These are phyloP conservation scores for Tiaroga cobitis DNA, from an alignment of 2,797 vertebrate genomes.

Conservation along the genomic window DNA sequence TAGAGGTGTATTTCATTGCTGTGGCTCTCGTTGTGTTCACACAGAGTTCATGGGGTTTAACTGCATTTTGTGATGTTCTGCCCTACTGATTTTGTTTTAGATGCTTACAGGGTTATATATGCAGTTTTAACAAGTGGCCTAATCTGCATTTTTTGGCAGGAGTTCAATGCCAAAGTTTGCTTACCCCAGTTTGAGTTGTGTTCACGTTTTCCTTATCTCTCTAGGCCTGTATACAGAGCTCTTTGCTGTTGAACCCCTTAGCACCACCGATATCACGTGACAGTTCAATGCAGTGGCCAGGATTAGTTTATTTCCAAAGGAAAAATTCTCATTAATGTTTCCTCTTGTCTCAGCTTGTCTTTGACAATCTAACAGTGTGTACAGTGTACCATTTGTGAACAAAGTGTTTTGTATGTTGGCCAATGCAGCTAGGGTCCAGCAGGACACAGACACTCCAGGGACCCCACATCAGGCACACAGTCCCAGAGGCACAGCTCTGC, in stretches of 20 bases:
- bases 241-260: conserved; percentile 18
- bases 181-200: conserved; percentile 5
- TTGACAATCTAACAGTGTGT: conserved; percentile 6
- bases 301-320: conserved; percentile 3
- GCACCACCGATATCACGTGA: not conserved
- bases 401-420: conserved; percentile 29
- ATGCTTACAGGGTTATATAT: not conserved
- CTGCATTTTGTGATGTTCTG: not conserved
- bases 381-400: not conserved
- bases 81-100: conserved; percentile 21
- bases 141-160: conserved; percentile 32
- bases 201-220: conserved; percentile 20
- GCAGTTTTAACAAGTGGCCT: not conserved
- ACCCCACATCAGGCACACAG: conserved; percentile 64
- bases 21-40: not conserved
- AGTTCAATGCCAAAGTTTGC: conserved; percentile 35
- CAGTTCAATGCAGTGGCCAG: not conserved
- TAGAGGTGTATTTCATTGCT: not conserved
- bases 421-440: conserved; percentile 73
- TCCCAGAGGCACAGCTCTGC: conserved; percentile 61
- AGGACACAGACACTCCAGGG: conserved; percentile 71
- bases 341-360: conserved; percentile 1
- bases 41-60: conserved; percentile 13
- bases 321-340: conserved; percentile 4
- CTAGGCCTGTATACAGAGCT: not conserved